These are phyloP conservation scores for Priocnemis perturbator DNA, from an alignment of 2,888 invertebrate species.

Conservation along the genomic window DNA sequence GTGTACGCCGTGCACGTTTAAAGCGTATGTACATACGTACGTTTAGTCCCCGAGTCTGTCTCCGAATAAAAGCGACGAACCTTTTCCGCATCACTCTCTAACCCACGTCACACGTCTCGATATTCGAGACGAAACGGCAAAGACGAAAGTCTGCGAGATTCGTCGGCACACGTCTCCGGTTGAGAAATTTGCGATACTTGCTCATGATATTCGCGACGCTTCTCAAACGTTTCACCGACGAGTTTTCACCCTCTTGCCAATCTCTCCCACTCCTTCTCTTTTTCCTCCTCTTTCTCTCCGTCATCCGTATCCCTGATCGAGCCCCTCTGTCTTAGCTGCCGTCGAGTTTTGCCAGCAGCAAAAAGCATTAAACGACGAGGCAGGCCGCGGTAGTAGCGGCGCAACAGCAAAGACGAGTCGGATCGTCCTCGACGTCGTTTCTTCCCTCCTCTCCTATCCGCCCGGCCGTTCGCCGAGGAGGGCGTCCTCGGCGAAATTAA, in stretches of 20 bases:
- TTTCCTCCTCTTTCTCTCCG: neutral
- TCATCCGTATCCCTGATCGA: neutral
- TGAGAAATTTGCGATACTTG: too few species aligned
- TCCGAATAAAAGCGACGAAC: too few species aligned
- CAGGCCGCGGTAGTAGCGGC: slow-evolving; percentile 27
- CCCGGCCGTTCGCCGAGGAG: slow-evolving; percentile 22
- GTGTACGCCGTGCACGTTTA: neutral
- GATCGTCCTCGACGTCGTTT: slow-evolving; percentile 24
- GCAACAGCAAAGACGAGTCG: slow-evolving; percentile 15
- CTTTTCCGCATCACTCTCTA: too few species aligned
- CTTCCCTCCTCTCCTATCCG: slow-evolving; percentile 19
- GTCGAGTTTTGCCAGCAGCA: slow-evolving; percentile 39
- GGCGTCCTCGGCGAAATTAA: slow-evolving; percentile 57
- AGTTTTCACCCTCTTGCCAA: neutral
- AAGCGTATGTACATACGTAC: too few species aligned
- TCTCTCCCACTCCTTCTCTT: neutral
- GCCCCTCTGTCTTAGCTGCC: slow-evolving; percentile 34
- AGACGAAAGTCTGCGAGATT: too few species aligned
- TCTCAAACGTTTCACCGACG: too few species aligned
- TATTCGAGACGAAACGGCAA: too few species aligned
- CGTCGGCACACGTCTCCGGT: too few species aligned
- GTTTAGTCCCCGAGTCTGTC: too few species aligned
- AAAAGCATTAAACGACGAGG: slow-evolving; percentile 48
- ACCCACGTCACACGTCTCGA: too few species aligned
- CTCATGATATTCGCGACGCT: too few species aligned